Evolutionary conservation across 92 coral and sea anemone genomes (phyloP).

Genomic region (Porites evermanni): DNA sequence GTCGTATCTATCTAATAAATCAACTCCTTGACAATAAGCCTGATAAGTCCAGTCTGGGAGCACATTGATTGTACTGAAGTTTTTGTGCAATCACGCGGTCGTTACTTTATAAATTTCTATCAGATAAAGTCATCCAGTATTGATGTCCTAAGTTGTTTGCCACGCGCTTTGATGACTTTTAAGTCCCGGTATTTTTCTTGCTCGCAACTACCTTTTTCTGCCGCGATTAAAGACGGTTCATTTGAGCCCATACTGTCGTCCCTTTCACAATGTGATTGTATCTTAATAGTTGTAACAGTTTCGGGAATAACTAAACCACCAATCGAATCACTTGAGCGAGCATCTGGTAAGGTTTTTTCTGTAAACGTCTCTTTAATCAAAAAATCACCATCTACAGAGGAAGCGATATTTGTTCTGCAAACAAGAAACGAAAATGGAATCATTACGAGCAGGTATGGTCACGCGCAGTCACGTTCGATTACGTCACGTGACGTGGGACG

Average conservation of each 20-base stretch:
- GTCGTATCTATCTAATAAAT: too few relatives aligned
- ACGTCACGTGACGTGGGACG: too few relatives aligned
- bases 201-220: background rate
- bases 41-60: too few relatives aligned
- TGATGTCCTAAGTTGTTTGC: conserved; percentile 10
- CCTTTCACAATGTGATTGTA: background rate
- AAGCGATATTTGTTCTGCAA: conserved; percentile 7
- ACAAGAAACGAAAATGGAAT: background rate
- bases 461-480: too few relatives aligned
- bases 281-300: background rate
- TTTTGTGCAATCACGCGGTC: background rate
- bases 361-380: background rate
- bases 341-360: background rate
- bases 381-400: background rate
- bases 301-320: background rate
- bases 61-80: too few relatives aligned
- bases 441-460: too few relatives aligned
- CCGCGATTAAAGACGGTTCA: background rate
- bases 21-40: too few relatives aligned
- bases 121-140: conserved; percentile 43
- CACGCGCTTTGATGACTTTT: too few relatives aligned
- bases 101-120: background rate
- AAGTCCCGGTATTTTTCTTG: background rate
- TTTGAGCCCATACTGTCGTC: background rate
- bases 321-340: background rate